Evolutionary conservation across 2,888 invertebrate genomes (phyloP), one percentile per base, ranked within the genome.

Genomic region (Pandemis corylana): DNA sequence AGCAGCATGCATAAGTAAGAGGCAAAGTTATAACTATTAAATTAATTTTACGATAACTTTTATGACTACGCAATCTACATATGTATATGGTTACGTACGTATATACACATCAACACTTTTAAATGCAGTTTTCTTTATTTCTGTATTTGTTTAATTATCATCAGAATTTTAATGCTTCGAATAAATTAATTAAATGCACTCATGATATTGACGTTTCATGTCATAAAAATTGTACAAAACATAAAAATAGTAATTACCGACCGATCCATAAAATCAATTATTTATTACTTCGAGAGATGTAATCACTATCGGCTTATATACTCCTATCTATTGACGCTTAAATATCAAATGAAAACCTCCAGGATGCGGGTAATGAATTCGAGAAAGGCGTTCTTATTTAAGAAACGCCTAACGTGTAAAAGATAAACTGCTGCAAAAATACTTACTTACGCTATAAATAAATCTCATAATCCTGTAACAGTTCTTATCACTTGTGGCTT

Each of bases 281-380:
- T 12, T 28, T 67, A 61, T 66, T 62, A 70, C 46, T 53, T 28
- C 42, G 12, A 41, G 41, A 74, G 49, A 65, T 65, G 15, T 62
- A 42, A 70, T 66, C 69, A 59, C 59, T 36, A 36, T 20, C 5
- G 28, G 28, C 28, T 36, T 36, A 36, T 36, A 20, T 20, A 20
- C 20, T 20, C 20, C 0, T 20, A 36, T 36, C 28, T 36, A 36
- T 36, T 36, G 61, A 61, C 46, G 66, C 20, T 69, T 74, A 74
- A 75, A 70, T 6, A 75, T 70, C 10, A 51, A 62, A 67, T 75
- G 71, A 81, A 82, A 82, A 77, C 76, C 80, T 80, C 77, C 77
- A 79, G 66, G 75, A 76, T 83, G 85, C 85, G 87, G 88, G 86
- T 87, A 78, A 82, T 87, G 85, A 87, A 84, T 85, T 82, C 77